Base-by-base conservation (phyloP, 2,888 invertebrate species). In the Cepaea hortensis region DNA sequence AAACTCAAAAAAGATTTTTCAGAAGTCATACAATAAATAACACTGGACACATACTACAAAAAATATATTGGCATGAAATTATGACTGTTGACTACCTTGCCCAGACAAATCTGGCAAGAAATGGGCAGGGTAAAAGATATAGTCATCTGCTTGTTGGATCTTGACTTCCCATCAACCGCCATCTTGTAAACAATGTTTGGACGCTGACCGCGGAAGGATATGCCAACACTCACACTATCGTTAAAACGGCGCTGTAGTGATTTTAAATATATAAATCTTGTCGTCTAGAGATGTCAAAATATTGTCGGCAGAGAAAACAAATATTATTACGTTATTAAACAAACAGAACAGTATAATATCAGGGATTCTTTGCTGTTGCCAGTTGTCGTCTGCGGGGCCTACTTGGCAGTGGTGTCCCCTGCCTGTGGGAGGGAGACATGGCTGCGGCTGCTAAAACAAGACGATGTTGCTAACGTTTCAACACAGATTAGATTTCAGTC, bases 41-140 rank as follows among this genome's bases (percentile, higher is more conserved):
- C 35, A 35, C 35, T 35, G 35, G 35, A 35, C 35, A 35, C 35
- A 35, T 35, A 35, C 35, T 35, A 35, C 35, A 35, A 55, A 11
- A 55, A 55, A 55, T 55, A 11, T 55, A 55, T 9, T 55, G 55
- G 11, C 6, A 55, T 55, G 11, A 11, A 55, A 11, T 55, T 11
- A 55, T 11, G 55, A 11, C 55, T 55, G 55, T 55, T 55, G 7
- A 11, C 11, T 88, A 93, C 94, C 92, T 93, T 93, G 90, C 93
- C 93, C n/a, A 94, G 89, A 88, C 94, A 94, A 70, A 94, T 92
- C 88, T 93, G 93, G 89, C 93, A 94, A 7, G 93, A 92, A 83
- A 94, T 92, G 3, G 93, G 93, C 85, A 94, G 89, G 11, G 93
- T 93, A 88, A 93, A 93, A 18, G 93, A 90, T 68, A 93, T 89